Base-by-base conservation (phyloP, 2,888 invertebrate species). In the Hipparchia semele region DNA sequence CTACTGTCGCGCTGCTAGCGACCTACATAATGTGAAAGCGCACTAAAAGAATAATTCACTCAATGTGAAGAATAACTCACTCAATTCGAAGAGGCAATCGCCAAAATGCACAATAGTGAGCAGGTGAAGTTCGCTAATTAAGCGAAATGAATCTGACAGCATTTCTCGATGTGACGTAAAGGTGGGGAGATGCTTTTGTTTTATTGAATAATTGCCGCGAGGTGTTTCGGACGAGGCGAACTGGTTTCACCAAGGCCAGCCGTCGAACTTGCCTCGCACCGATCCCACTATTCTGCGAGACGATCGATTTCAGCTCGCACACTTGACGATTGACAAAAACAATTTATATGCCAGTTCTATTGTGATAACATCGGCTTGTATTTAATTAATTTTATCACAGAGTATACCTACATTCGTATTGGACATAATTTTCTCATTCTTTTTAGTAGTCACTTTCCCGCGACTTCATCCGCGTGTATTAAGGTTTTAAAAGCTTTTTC, bases 161-260 rank as follows among this genome's bases (percentile, higher is more conserved):
- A 82, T 87, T 90, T 88, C 86, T 84, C 86, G 80, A 81, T 84
- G 87, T 90, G 89, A 90, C 88, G 92, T 89, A 89, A 90, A 91
- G 61, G 73, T 84, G 84, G 84, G 84, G 84, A 85, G 89, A 87
- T 89, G 91, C 89, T 91, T 93, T 93, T 93, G 93, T 94, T 91
- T 93, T 91, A 92, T 93, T 93, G 90, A 92, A 93, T 93, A 93
- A 93, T 93, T 91, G 92, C 90, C 88, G 87, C 87, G 90, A 90
- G 90, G 91, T 90, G 93, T 92, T 94, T 92, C 89, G 93, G 92
- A 87, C 90, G 90, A 86, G 88, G 88, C 86, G 82, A 89, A 92
- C 94, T 90, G 94, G 94, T 94, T 94, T 86, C 84, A 79, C 84
- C 94, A 94, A 94, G 94, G 94, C 93, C 94, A 93, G 91, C 84